Percentiles rank a stretch among this genome's conserved stretches.
phyloP scores from a whole-genome alignment of 2,797 vertebrate species.

The Lutjanus campechanus region DNA sequence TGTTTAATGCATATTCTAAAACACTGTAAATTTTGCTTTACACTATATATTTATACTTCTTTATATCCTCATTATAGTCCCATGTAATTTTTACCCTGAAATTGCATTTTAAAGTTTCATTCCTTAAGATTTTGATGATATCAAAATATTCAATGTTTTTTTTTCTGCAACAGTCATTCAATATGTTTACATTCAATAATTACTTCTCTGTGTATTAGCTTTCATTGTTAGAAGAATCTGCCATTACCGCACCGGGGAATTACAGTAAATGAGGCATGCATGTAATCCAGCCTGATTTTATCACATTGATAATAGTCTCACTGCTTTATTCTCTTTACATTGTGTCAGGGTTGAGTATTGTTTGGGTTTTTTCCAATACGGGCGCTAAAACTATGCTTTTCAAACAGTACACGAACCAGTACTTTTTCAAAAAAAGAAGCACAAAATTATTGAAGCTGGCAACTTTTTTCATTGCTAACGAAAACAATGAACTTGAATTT shows the following conservation, averaged over 20 bases:
- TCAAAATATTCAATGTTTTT: not conserved
- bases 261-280: slow-evolving; percentile 3
- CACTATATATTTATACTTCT: not conserved
- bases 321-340: not conserved
- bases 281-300: not conserved
- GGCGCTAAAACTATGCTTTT: no score
- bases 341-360: no score
- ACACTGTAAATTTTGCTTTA: not conserved
- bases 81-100: not conserved
- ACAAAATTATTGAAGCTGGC: no score
- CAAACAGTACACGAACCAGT: no score
- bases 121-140: not conserved
- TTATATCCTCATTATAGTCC: not conserved
- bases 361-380: no score
- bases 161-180: not conserved
- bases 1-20: not conserved
- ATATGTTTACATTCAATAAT: slow-evolving; percentile 10
- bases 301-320: not conserved
- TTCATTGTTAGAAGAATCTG: not conserved
- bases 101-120: not conserved
- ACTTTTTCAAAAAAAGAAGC: no score
- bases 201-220: not conserved
- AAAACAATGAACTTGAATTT: no score
- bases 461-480: no score
- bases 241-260: not conserved